Conservation (phyloP, 1,140 invertebrate genomes). For the Contarinia nasturtii region DNA sequence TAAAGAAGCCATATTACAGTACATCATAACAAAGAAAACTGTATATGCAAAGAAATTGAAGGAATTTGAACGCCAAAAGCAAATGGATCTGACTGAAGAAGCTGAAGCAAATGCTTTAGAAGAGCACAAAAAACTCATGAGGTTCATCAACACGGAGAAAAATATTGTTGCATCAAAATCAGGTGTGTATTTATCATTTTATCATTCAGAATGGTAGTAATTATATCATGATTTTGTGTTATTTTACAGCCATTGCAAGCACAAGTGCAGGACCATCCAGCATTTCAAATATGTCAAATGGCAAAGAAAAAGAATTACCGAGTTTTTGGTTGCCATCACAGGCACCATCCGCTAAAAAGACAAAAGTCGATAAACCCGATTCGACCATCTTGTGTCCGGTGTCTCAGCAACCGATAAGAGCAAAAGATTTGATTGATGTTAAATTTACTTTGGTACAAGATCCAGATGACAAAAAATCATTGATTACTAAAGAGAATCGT, state of each 20-base stretch:
- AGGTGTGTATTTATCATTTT: slow-evolving; percentile 19
- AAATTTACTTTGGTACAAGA: slow-evolving; percentile 85
- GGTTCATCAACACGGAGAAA: slow-evolving; percentile 45
- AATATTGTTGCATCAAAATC: slow-evolving; percentile 19
- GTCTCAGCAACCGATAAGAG: slow-evolving; percentile 68
- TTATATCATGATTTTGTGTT: slow-evolving; percentile 12
- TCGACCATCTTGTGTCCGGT: slow-evolving; percentile 86
- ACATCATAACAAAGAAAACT: slow-evolving; percentile 87
- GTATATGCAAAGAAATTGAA: slow-evolving; percentile 80
- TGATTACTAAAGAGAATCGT: slow-evolving; percentile 67
- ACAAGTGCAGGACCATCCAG: slow-evolving; percentile 22
- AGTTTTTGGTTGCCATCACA: slow-evolving; percentile 96
- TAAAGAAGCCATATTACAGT: slow-evolving; percentile 92
- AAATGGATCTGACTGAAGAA: slow-evolving; percentile 42
- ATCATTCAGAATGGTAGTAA: slow-evolving; percentile 8
- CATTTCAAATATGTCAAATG: slow-evolving; percentile 58
- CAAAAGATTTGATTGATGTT: slow-evolving; percentile 81
- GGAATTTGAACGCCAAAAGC: slow-evolving; percentile 80
- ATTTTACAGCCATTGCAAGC: slow-evolving; percentile 2
- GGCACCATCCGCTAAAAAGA: slow-evolving; percentile 64
- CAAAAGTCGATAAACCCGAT: slow-evolving; percentile 67
- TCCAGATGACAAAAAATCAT: slow-evolving; percentile 59
- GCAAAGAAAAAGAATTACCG: slow-evolving; percentile 52
- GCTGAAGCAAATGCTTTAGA: slow-evolving; percentile 20
- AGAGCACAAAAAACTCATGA: slow-evolving; percentile 46